Evolutionary conservation across 2,113 vertebrate genomes (phyloP), one percentile per base, ranked within the genome.

Genomic region (Anseranas semipalmata): DNA sequence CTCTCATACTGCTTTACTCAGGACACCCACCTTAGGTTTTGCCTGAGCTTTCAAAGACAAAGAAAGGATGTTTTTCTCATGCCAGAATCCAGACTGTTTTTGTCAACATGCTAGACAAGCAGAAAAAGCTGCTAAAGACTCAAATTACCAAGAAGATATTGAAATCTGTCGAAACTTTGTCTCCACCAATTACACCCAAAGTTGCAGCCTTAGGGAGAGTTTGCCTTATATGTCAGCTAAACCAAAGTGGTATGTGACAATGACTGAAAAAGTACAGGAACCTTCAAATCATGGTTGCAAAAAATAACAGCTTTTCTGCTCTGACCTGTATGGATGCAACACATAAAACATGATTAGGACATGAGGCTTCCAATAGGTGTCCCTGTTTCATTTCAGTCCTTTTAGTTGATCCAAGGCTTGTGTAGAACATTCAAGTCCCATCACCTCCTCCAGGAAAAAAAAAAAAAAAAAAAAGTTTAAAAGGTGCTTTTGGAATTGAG

Each of bases 151-250:
- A 58, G 48, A 85, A 93, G 45, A 12, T 73, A 53, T 9, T 48
- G 46, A 92, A 92, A 85, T 85, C 43, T 62, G 27, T 76, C 81
- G 60, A 91, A 90, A 91, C 71, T 87, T 70, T 93, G n/a, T 93
- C 70, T 78, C 39, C 18, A 58, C 4, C 12, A 87, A 87, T 89
- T 83, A 74, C 13, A 67, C 67, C 11, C 30, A 15, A 93, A 85
- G 59, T 24, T 85, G 16, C 7, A 87, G 33, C 20, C 6, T 53
- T 89, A 77, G 24, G 88, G 85, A 84, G n/a, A 63, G 48, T 37
- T 56, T 59, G 22, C 27, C 45, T 48, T 37, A 30, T 68, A 8
- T 28, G 15, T 59, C 20, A 92, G 10, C 30, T 60, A 70, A 93
- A 68, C 13, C 33, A 50, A 83, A 85, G 60, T 9, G 16, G 11